These are phyloP conservation scores for Antheraea assamensis DNA, from an alignment of 2,888 invertebrate genomes.

Conservation along the genomic window DNA sequence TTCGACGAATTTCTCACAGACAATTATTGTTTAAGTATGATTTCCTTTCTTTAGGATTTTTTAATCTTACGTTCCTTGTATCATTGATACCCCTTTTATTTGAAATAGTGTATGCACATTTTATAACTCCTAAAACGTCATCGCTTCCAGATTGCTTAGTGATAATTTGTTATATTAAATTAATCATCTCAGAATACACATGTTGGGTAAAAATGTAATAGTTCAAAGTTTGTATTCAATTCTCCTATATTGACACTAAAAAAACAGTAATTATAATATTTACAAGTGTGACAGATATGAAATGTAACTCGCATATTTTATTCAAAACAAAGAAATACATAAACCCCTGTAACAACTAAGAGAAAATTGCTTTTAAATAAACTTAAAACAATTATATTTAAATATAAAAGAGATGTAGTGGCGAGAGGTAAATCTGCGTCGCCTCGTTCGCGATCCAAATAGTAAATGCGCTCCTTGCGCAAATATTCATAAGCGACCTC, in stretches of 20 bases:
- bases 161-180: neutral
- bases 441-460: constrained; percentile 25
- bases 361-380: constrained; percentile 24
- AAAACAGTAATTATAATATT: neutral
- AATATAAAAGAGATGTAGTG: constrained; percentile 38
- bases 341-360: constrained; percentile 4
- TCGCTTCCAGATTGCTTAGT: neutral
- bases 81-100: no score
- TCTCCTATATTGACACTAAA: neutral
- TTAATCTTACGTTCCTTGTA: no score
- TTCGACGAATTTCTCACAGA: no score
- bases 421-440: constrained; percentile 34
- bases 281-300: no score
- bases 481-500: constrained; percentile 33
- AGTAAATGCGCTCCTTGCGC: constrained; percentile 22
- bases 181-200: neutral
- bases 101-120: neutral
- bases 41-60: no score
- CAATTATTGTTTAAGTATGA: no score
- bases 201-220: no score
- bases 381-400: constrained; percentile 36
- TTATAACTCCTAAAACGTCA: neutral
- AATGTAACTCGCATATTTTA: neutral
- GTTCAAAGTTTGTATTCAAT: neutral
- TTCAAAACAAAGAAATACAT: constrained; percentile 18